Evolutionary conservation across 2,797 vertebrate species (phyloP), one percentile per base, ranked within the genome.

Genomic region (Lepus townsendii): DNA sequence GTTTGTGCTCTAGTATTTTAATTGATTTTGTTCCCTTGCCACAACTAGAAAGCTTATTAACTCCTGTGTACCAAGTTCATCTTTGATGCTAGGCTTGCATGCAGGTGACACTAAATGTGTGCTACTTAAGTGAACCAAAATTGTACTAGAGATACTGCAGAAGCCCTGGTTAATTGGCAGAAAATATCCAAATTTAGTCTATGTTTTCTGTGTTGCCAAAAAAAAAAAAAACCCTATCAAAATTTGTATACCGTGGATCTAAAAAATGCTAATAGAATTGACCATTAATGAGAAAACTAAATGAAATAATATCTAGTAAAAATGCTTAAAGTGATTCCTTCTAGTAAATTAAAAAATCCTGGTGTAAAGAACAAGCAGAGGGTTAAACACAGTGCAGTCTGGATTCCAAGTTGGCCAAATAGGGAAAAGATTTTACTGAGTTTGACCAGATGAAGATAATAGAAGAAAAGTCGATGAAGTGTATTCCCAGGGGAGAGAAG

Each of bases 251-350:
- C 42, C 7, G 50, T 94, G 8, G 72, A 47, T 71, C 27, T 62
- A 47, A 47, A 47, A 92, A 83, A 83, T 76, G 50, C n/a, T 85
- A 93, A 75, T 12, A 95, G 26, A 95, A 83, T 54, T 76, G 57
- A 88, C 52, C 35, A 78, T 65, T 62, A 89, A 54, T 35, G 30
- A 5, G 32, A 95, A 93, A 72, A 60, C 0, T 47, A 90, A 82
- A 84, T 69, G 8, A 77, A 82, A 19, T 19, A 90, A 24, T 71
- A n/a, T 35, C 57, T 78, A 85, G 62, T 30, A 52, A 30, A 27
- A 19, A 69, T 73, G 30, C 13, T 87, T 95, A 52, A 85, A 84
- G 66, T 65, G 7, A 35, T 86, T 71, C 91, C 16, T 79, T 92
- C 66, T 27, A 35, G 6, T 69, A 95, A 35, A 30, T 32, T 76